Conservation (phyloP, 2,888 invertebrate species). For the Orthonevra nobilis region DNA sequence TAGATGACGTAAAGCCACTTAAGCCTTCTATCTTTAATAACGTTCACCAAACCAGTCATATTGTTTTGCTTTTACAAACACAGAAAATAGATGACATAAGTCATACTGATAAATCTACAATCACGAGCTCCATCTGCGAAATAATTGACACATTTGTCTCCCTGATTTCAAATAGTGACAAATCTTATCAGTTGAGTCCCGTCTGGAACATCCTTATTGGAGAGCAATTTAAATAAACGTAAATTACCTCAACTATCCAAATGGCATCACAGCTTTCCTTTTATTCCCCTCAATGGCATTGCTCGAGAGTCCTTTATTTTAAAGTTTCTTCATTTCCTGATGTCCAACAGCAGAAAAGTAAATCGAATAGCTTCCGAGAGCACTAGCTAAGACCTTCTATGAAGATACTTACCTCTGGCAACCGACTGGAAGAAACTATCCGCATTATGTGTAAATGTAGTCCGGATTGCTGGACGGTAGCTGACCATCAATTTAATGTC, state of each 20-base stretch:
- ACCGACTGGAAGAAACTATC: conserved; percentile 4
- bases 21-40: too few relatives aligned
- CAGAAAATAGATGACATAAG: too few relatives aligned
- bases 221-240: conserved; percentile 58
- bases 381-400: background rate
- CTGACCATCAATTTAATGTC: conserved; percentile 62
- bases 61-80: too few relatives aligned
- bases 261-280: conserved; percentile 51
- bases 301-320: conserved; percentile 43
- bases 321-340: conserved; percentile 64
- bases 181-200: too few relatives aligned
- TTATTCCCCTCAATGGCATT: conserved; percentile 52
- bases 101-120: too few relatives aligned
- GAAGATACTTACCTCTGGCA: conserved; percentile 29
- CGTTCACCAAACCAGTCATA: too few relatives aligned
- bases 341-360: conserved; percentile 31
- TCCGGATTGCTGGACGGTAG: background rate
- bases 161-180: too few relatives aligned
- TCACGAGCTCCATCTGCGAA: too few relatives aligned
- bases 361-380: conserved; percentile 23
- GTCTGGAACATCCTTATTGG: background rate
- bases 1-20: too few relatives aligned
- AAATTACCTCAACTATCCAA: conserved; percentile 34
- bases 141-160: too few relatives aligned
- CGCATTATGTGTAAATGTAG: conserved; percentile 49